Conservation (phyloP, 2,888 invertebrate genomes). For the Caenorhabditis drosophilae region DNA sequence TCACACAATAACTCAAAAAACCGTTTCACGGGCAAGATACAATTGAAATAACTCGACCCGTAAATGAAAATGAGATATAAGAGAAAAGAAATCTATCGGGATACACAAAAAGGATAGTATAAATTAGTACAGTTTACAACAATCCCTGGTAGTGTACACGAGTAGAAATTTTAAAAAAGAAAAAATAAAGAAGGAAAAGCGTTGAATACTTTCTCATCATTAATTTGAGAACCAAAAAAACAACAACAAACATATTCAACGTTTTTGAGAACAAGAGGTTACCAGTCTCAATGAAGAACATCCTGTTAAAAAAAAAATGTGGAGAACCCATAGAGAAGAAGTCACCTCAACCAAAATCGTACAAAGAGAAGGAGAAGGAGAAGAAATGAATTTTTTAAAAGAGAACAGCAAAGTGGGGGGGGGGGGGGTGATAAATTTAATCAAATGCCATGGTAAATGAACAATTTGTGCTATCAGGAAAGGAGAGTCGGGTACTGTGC, state of each 20-base stretch:
- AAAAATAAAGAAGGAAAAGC: neutral
- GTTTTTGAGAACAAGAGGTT: conserved; percentile 8
- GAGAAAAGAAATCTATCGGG: neutral
- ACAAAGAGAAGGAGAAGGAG: conserved; percentile 4
- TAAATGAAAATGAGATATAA: neutral
- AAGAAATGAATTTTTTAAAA: conserved; percentile 2
- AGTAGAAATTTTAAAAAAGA: neutral
- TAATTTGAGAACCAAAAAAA: too few relatives aligned
- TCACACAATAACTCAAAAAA: too few relatives aligned
- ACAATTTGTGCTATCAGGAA: too few relatives aligned
- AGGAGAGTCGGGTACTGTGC: too few relatives aligned
- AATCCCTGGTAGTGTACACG: neutral
- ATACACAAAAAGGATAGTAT: neutral
- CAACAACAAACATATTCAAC: neutral
- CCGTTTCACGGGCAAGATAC: neutral
- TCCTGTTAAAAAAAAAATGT: conserved; percentile 10
- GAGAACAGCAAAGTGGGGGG: neutral
- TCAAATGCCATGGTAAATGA: neutral
- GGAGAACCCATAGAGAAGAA: conserved; percentile 5
- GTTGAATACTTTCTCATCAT: too few relatives aligned
- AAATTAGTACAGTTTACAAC: neutral
- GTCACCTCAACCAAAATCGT: conserved; percentile 2
- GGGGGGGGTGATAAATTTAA: neutral
- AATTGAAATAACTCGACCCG: neutral
- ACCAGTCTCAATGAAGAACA: conserved; percentile 20